These are phyloP conservation scores for Coelopa pilipes DNA, from an alignment of 2,888 invertebrate genomes.

Conservation along the genomic window DNA sequence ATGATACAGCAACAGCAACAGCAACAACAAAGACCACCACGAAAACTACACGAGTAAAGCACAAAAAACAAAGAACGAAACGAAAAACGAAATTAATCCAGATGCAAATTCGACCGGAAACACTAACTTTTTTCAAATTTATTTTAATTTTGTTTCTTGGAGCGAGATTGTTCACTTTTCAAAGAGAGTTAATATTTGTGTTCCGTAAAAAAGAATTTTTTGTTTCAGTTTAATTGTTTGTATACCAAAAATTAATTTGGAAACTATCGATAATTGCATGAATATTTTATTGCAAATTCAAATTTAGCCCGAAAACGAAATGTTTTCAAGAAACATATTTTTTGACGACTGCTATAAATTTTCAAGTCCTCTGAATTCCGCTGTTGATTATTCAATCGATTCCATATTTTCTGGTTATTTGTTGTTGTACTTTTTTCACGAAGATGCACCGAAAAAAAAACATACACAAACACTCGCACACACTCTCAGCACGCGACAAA, in stretches of 20 bases:
- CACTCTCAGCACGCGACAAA: not conserved
- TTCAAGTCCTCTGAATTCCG: not conserved
- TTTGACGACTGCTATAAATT: not conserved
- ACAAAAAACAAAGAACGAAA: not conserved
- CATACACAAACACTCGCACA: not conserved
- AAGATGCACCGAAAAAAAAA: not conserved
- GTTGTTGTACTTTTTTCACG: not conserved
- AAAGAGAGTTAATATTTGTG: too few species aligned
- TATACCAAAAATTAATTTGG: too few species aligned
- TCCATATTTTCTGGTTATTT: not conserved
- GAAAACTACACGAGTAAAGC: too few species aligned
- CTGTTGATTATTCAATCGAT: not conserved
- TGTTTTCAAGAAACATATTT: too few species aligned
- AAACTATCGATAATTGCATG: too few species aligned
- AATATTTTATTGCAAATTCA: too few species aligned
- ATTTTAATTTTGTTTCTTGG: too few species aligned
- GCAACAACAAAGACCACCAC: not conserved
- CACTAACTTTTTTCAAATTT: conserved; percentile 21
- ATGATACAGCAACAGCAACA: not conserved
- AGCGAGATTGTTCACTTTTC: too few species aligned
- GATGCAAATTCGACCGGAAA: conserved; percentile 29
- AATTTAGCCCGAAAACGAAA: too few species aligned
- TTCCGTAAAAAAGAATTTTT: too few species aligned
- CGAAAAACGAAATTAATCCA: conserved; percentile 20
- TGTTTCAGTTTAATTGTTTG: too few species aligned